phyloP scores from a whole-genome alignment of 2,888 invertebrate species.

The Ctena decussata region DNA sequence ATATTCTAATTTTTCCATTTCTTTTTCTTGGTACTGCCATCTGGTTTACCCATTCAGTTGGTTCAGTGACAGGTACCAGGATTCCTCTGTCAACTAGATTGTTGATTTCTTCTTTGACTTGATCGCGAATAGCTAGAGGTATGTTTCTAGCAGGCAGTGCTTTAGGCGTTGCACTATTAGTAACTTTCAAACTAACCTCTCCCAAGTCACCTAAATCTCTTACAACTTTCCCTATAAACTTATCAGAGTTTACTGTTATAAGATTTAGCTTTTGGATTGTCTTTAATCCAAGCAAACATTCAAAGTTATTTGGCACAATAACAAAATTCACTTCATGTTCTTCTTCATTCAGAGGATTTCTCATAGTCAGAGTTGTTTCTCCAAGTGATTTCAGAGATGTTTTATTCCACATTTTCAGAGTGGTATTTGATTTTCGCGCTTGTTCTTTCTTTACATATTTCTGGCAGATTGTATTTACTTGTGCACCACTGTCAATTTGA shows the following conservation, averaged over 20 bases:
- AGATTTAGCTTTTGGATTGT: constrained; percentile 25
- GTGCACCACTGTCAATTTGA: constrained; percentile 61
- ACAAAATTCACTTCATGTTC: constrained; percentile 20
- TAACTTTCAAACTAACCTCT: constrained; percentile 12
- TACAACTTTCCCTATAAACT: constrained; percentile 30
- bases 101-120: constrained; percentile 37
- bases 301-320: constrained; percentile 20
- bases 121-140: constrained; percentile 23
- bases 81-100: constrained; percentile 24
- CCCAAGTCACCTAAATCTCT: constrained; percentile 36
- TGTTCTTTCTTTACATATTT: constrained; percentile 16
- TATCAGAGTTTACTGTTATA: constrained; percentile 29
- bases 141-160: constrained; percentile 36
- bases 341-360: constrained; percentile 40
- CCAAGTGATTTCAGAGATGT: constrained; percentile 40
- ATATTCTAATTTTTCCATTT: constrained; percentile 41
- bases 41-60: constrained; percentile 36
- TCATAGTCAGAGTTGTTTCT: constrained; percentile 35
- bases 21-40: constrained; percentile 43
- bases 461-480: constrained; percentile 34
- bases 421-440: constrained; percentile 14
- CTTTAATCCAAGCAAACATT: constrained; percentile 28
- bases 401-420: constrained; percentile 55
- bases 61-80: constrained; percentile 25
- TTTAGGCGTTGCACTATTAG: constrained; percentile 11